A percentile compares a stretch with the other conserved stretches of the same genome.
These are phyloP conservation scores for Anastrepha ludens DNA, from an alignment of 1,140 invertebrate genomes.

Conservation along the genomic window DNA sequence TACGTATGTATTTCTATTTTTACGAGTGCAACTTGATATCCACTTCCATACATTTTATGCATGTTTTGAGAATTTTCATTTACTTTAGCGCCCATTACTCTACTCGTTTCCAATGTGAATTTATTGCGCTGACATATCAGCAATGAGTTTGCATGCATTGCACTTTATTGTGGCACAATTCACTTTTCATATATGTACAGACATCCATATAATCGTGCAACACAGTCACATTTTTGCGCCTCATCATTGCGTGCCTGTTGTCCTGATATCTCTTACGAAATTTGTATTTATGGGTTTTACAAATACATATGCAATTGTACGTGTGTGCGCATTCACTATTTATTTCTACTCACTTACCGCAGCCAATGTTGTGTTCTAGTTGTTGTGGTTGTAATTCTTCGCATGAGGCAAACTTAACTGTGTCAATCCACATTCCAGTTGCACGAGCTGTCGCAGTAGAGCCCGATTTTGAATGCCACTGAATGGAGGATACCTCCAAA, in stretches of 20 bases:
- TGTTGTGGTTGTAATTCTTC: not conserved
- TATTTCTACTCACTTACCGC: slow-evolving; percentile 38
- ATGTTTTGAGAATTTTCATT: slow-evolving; percentile 12
- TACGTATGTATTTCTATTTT: not conserved
- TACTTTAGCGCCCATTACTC: slow-evolving; percentile 29
- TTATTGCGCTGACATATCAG: slow-evolving; percentile 49
- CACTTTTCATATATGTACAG: not conserved
- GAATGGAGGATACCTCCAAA: not conserved
- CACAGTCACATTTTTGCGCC: not conserved
- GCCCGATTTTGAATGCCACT: slow-evolving; percentile 41
- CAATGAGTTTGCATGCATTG: slow-evolving; percentile 41
- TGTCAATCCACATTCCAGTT: slow-evolving; percentile 17
- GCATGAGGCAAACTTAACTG: slow-evolving; percentile 13
- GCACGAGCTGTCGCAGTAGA: slow-evolving; percentile 6
- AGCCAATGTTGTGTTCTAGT: not conserved
- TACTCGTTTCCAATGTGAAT: not conserved
- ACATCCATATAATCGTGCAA: not conserved
- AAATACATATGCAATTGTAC: slow-evolving; percentile 27
- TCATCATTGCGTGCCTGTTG: not conserved
- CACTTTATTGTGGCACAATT: slow-evolving; percentile 43
- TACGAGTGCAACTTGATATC: not conserved
- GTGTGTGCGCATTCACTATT: slow-evolving; percentile 36
- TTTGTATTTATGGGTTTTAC: slow-evolving; percentile 39
- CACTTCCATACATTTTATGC: not conserved
- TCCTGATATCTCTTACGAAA: slow-evolving; percentile 40